A percentile compares a stretch with the other conserved stretches of the same genome.
phyloP scores from a whole-genome alignment of 1,140 invertebrate species.

The Heliconius eleuchia region DNA sequence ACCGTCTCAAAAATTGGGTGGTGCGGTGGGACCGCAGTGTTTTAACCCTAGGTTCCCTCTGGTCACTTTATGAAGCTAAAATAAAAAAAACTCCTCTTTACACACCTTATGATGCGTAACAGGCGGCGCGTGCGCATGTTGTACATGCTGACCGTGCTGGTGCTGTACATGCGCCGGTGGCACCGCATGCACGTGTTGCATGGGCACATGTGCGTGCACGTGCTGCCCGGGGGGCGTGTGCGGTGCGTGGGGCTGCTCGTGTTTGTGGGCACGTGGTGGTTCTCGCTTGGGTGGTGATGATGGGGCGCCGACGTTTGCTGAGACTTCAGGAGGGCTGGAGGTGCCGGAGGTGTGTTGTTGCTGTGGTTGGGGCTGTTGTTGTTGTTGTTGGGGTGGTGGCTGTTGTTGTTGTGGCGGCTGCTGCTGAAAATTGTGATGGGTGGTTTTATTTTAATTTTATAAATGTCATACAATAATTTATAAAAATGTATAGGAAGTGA shows the following conservation, averaged over 20 bases:
- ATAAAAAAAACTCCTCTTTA: neutral
- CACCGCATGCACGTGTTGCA: neutral
- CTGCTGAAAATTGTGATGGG: neutral
- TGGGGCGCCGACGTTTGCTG: slow-evolving; percentile 61
- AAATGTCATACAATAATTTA: too few species aligned
- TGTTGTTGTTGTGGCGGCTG: neutral
- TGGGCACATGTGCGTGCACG: slow-evolving; percentile 39
- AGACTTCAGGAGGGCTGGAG: slow-evolving; percentile 65
- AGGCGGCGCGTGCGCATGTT: slow-evolving; percentile 5
- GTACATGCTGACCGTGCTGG: slow-evolving; percentile 1
- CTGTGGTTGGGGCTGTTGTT: slow-evolving; percentile 7
- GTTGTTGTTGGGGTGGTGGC: neutral
- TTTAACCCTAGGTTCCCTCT: too few species aligned
- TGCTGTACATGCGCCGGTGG: neutral
- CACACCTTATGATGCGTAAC: neutral
- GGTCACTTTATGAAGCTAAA: too few species aligned
- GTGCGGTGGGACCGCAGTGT: too few species aligned
- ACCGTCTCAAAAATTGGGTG: too few species aligned
- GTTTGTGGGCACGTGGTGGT: slow-evolving; percentile 33
- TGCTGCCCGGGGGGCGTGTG: slow-evolving; percentile 36
- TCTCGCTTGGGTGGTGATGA: slow-evolving; percentile 57
- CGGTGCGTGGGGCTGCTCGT: slow-evolving; percentile 29
- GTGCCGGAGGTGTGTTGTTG: slow-evolving; percentile 32
- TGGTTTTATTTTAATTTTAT: too few species aligned
- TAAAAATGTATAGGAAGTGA: too few species aligned